Conservation (phyloP, 2,888 invertebrate species). For the Tetranychus piercei region DNA sequence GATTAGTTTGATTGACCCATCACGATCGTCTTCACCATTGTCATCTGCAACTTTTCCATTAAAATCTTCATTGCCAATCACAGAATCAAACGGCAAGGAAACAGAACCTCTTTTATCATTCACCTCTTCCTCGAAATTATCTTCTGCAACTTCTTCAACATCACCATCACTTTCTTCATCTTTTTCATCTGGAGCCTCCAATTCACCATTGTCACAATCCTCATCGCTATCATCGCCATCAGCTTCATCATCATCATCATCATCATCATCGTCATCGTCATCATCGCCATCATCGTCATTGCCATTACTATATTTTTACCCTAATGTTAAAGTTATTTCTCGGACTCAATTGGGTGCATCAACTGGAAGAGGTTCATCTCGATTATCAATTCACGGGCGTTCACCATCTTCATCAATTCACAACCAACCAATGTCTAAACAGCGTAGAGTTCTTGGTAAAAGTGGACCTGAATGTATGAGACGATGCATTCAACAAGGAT, state of each 20-base stretch:
- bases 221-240: background rate
- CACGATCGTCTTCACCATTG: too few species aligned
- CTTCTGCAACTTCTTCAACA: background rate
- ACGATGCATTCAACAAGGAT: slow-evolving; percentile 31
- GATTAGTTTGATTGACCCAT: too few species aligned
- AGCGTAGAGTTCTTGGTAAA: slow-evolving; percentile 25
- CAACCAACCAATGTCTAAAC: background rate
- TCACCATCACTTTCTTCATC: background rate
- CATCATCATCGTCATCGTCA: background rate
- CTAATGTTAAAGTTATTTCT: background rate
- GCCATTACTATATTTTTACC: too few species aligned
- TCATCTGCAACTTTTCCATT: too few species aligned
- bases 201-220: background rate
- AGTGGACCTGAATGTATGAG: slow-evolving; percentile 32
- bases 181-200: background rate
- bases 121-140: background rate
- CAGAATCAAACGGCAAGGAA: too few species aligned
- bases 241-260: background rate
- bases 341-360: background rate
- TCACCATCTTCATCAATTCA: slow-evolving; percentile 12
- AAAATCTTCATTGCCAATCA: too few species aligned
- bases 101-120: too few species aligned
- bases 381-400: background rate
- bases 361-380: background rate
- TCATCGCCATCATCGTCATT: background rate